Evolutionary conservation across 2,113 vertebrate genomes (phyloP).

Genomic region (Crotalus horridus): DNA sequence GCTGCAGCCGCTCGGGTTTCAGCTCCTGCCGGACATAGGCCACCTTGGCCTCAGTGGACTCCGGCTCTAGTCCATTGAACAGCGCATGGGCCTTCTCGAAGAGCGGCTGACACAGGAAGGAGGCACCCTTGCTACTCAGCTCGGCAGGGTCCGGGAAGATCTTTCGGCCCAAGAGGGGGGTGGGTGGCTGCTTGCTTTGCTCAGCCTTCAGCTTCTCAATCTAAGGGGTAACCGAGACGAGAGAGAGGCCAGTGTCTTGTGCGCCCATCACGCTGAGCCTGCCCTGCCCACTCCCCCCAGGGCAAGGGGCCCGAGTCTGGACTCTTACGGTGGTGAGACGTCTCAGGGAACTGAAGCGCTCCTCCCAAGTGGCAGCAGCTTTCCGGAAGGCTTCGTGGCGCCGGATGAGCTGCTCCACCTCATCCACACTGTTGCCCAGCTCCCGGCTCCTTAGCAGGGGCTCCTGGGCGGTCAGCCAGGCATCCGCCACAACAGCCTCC

Average conservation of each 20-base stretch:
- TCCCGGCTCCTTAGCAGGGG: conserved; percentile 85
- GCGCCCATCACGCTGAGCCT: not conserved
- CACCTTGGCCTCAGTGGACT: conserved; percentile 61
- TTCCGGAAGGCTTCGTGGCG: conserved; percentile 92
- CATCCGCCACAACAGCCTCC: conserved; percentile 91
- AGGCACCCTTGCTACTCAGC: conserved; percentile 69
- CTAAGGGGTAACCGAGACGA: conserved; percentile 53
- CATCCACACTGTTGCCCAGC: conserved; percentile 88
- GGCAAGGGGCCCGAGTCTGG: not conserved
- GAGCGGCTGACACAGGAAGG: conserved; percentile 73
- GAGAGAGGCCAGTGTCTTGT: not conserved
- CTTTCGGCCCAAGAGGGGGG: conserved; percentile 86
- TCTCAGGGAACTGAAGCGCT: conserved; percentile 89
- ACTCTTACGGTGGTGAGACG: conserved; percentile 83
- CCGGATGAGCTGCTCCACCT: conserved; percentile 95
- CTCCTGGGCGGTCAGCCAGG: conserved; percentile 92
- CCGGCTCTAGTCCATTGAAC: conserved; percentile 64
- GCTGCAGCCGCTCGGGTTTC: conserved; percentile 75
- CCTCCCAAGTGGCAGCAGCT: conserved; percentile 89
- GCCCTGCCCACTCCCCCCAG: not conserved
- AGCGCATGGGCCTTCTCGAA: conserved; percentile 74
- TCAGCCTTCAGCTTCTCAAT: conserved; percentile 89
- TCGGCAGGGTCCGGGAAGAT: conserved; percentile 86
- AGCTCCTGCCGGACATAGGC: conserved; percentile 85
- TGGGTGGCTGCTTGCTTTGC: conserved; percentile 85